These are phyloP conservation scores for Eleutherodactylus coqui DNA, from an alignment of 2,797 vertebrate species.

Conservation along the genomic window DNA sequence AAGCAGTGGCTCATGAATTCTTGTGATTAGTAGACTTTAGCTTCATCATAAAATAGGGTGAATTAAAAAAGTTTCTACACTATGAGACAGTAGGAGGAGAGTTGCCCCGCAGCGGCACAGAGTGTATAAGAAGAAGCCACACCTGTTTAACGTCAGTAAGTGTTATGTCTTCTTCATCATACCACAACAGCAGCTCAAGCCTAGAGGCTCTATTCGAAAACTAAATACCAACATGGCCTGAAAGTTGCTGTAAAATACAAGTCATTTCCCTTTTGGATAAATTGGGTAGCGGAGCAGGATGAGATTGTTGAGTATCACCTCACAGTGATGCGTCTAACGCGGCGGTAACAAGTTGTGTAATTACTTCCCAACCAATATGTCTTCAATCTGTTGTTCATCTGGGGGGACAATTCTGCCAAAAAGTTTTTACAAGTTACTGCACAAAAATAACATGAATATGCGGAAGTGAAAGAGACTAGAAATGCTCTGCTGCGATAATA, in stretches of 20 bases:
- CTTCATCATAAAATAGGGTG: neutral
- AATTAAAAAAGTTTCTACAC: too few relatives aligned
- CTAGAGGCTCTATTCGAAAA: neutral
- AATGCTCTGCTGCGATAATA: neutral
- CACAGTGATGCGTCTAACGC: conserved; percentile 5
- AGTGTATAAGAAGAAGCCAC: neutral
- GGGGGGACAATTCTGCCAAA: conserved; percentile 28
- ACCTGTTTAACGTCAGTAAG: too few relatives aligned
- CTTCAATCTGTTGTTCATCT: conserved; percentile 45
- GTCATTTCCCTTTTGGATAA: neutral
- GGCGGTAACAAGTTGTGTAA: neutral
- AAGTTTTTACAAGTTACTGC: neutral
- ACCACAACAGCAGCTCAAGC: too few relatives aligned
- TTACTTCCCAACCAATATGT: conserved; percentile 28
- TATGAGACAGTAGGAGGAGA: too few relatives aligned
- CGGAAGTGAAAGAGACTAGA: neutral
- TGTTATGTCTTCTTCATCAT: too few relatives aligned
- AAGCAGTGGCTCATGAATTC: too few relatives aligned
- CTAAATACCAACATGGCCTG: neutral
- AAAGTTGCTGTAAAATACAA: neutral
- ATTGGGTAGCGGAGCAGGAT: neutral
- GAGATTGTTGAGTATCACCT: conserved; percentile 12
- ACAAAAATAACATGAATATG: neutral
- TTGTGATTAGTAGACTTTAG: too few relatives aligned
- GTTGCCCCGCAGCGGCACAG: neutral